These are phyloP conservation scores for Myotis daubentonii DNA, from an alignment of 2,797 vertebrate genomes.

Conservation along the genomic window DNA sequence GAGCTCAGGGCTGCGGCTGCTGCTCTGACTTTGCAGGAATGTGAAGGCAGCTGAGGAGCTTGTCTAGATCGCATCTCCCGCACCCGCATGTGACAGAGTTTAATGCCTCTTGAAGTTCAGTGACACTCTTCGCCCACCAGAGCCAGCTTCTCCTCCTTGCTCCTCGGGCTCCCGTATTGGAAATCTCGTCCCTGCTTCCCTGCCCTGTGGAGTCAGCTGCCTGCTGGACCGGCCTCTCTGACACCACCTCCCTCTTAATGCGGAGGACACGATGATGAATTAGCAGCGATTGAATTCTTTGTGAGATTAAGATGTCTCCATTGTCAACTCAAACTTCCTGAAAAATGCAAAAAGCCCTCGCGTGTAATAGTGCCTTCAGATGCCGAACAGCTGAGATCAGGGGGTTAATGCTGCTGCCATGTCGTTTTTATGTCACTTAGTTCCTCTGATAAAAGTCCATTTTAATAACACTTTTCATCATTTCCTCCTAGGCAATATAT, in stretches of 20 bases:
- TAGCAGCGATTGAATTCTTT: constrained; percentile 63
- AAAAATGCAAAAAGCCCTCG: constrained; percentile 66
- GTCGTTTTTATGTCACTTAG: constrained; percentile 78
- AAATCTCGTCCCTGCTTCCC: neutral
- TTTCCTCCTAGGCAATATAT: constrained; percentile 79
- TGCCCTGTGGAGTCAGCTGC: neutral
- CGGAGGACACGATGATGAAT: constrained; percentile 68
- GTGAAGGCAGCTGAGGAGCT: neutral
- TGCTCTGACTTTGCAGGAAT: neutral
- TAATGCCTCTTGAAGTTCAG: constrained; percentile 26
- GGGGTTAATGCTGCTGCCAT: constrained; percentile 75
- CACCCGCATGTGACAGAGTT: neutral
- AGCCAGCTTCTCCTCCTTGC: neutral
- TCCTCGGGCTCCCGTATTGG: neutral
- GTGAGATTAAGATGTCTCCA: constrained; percentile 65
- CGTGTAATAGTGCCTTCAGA: constrained; percentile 49
- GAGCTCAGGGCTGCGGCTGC: neutral
- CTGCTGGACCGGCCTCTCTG: neutral
- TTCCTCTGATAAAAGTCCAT: constrained; percentile 78
- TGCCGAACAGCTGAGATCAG: constrained; percentile 73
- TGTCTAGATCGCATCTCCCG: neutral
- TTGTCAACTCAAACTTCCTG: constrained; percentile 73
- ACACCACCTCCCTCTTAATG: constrained; percentile 20
- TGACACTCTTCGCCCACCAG: neutral
- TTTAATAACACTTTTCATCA: constrained; percentile 79